phyloP scores from a whole-genome alignment of 2,888 invertebrate genomes.

The Zele albiditarsus region DNA sequence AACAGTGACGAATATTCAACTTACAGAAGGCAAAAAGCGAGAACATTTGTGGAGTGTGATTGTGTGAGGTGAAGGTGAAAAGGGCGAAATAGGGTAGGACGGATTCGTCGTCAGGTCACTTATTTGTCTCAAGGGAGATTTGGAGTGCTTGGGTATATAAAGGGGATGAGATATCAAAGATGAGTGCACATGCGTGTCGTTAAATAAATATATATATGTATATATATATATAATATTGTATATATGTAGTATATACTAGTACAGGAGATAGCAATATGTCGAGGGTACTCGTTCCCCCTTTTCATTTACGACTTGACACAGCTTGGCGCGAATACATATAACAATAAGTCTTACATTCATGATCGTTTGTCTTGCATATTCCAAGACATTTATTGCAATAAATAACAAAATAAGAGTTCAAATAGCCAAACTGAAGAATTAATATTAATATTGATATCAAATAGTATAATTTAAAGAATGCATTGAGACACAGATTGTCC shows the following conservation, averaged over 20 bases:
- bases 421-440: too few relatives aligned
- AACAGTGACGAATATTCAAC: constrained; percentile 13
- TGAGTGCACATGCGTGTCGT: constrained; percentile 24
- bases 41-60: constrained; percentile 1
- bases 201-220: constrained; percentile 2
- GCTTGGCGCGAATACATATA: constrained; percentile 2
- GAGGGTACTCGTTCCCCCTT: neutral
- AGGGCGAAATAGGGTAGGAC: constrained; percentile 16
- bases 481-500: too few relatives aligned
- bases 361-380: constrained; percentile 3
- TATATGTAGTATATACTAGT: neutral
- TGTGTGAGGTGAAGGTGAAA: constrained; percentile 26
- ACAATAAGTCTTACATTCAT: constrained; percentile 26
- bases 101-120: constrained; percentile 9
- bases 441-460: too few relatives aligned
- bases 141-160: neutral
- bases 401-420: too few relatives aligned
- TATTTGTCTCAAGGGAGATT: constrained; percentile 28
- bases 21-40: constrained; percentile 4
- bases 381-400: too few relatives aligned
- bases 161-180: constrained; percentile 5
- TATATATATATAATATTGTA: neutral
- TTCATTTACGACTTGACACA: constrained; percentile 16
- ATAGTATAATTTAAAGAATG: too few relatives aligned
- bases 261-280: constrained; percentile 2